phyloP scores from a whole-genome alignment of 2,888 invertebrate genomes.

The Clitarchus hookeri region DNA sequence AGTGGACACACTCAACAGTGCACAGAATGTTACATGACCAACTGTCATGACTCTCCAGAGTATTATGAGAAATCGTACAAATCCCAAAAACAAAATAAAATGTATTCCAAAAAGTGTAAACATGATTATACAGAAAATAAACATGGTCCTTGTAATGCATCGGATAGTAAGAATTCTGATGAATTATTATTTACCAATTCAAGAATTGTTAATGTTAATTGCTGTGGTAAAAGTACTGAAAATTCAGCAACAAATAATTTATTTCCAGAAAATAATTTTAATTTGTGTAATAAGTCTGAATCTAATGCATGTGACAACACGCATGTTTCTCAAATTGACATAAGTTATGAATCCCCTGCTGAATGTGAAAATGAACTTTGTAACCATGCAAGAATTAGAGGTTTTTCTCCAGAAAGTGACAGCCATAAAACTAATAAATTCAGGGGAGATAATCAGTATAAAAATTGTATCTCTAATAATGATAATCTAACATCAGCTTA shows the following conservation, averaged over 20 bases:
- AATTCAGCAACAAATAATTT: background rate
- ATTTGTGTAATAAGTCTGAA: background rate
- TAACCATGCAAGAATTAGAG: background rate
- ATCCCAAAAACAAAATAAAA: background rate
- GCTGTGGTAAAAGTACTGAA: background rate
- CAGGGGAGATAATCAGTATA: background rate
- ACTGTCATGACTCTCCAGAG: background rate
- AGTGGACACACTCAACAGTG: background rate
- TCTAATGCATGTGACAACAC: background rate
- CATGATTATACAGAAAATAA: background rate
- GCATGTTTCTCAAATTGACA: background rate
- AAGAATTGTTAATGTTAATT: background rate
- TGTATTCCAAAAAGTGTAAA: background rate
- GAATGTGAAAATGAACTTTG: background rate
- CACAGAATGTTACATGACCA: background rate
- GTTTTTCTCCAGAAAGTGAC: background rate
- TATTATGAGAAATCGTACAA: background rate
- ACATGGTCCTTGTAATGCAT: background rate
- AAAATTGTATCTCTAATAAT: too few species aligned
- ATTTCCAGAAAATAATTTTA: background rate
- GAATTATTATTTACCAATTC: background rate
- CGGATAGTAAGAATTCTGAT: background rate
- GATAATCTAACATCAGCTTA: too few species aligned
- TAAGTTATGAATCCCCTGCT: background rate
- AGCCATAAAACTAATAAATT: background rate